Base-by-base conservation (phyloP, 2,113 vertebrate species). In the Leucosticte australis region DNA sequence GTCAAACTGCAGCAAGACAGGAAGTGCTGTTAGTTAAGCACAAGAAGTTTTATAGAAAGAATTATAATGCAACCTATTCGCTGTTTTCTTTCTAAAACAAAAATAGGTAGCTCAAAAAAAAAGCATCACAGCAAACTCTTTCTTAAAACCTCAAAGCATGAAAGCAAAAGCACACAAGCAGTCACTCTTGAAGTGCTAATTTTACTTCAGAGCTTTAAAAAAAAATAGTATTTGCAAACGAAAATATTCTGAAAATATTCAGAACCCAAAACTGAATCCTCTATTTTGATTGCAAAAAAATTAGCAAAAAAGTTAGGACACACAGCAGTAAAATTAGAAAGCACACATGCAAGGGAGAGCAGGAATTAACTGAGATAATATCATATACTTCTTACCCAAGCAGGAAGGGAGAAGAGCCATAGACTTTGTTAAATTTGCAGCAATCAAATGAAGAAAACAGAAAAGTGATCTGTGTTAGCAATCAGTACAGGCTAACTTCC, bases 351-450 rank as follows among this genome's bases (percentile, higher is more conserved):
- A 95, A 75, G 92, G 46, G 30, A 94, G 39, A 90, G 90, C n/a
- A 91, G 76, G 82, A 96, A 93, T 95, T 89, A 95, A 17, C 46
- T 33, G 80, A 95, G 60, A 89, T 50, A 64, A 89, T 53, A 92
- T 91, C 52, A 92, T 83, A 77, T 83, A 79, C 75, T 92, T 98
- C 99, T 99, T 99, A 99, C 99, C 99, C 98, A 98, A 97, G 98
- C 98, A 98, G 98, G 98, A 99, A 98, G 98, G 98, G 98, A 98
- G 98, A 98, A 98, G 99, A 98, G 98, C 98, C 99, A 98, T 98
- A 97, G 90, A 98, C 96, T 98, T 98, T 98, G 98, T 99, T 99
- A 99, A 98, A 98, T 98, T 99, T 99, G 99, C 98, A 98, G 99
- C 99, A 94, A 98, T 98, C 96, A 97, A 97, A 98, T 98, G 98